phyloP scores from a whole-genome alignment of 2,888 invertebrate species.

The Melanophora roralis region DNA sequence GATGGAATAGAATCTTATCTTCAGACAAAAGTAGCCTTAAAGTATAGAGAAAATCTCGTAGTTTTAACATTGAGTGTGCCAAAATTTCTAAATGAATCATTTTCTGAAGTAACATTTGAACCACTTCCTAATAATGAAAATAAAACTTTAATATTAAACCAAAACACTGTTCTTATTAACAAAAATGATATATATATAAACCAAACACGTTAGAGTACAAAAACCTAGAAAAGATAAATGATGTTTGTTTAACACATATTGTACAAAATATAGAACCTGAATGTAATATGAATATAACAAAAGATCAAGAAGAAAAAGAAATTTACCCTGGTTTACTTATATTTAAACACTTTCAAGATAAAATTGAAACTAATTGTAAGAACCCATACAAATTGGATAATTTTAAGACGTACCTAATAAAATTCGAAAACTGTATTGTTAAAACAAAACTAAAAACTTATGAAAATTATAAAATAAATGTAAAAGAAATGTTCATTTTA shows the following conservation, averaged over 20 bases:
- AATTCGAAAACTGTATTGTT: slow-evolving; percentile 52
- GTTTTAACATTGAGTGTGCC: slow-evolving; percentile 25
- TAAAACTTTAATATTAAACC: too few species aligned
- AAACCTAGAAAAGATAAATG: slow-evolving; percentile 30
- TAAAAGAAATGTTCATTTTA: slow-evolving; percentile 46
- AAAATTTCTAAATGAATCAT: too few species aligned
- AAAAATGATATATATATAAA: slow-evolving; percentile 36
- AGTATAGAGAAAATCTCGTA: slow-evolving; percentile 33
- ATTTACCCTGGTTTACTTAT: slow-evolving; percentile 41
- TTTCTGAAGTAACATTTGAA: too few species aligned
- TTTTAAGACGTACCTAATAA: slow-evolving; percentile 44
- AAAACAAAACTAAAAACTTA: slow-evolving; percentile 27
- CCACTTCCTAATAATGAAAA: too few species aligned
- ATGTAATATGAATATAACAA: slow-evolving; percentile 28
- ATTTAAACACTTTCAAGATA: slow-evolving; percentile 36
- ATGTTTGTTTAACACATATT: slow-evolving; percentile 35
- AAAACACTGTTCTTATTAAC: slow-evolving; percentile 33
- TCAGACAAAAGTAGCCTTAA: slow-evolving; percentile 45
- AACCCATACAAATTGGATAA: slow-evolving; percentile 30
- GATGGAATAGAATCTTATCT: slow-evolving; percentile 50
- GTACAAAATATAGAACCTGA: slow-evolving; percentile 31
- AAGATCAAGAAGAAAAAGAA: slow-evolving; percentile 25
- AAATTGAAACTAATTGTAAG: slow-evolving; percentile 38
- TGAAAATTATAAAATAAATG: slow-evolving; percentile 35
- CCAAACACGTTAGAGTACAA: slow-evolving; percentile 26